phyloP scores from a whole-genome alignment of 92 coral and sea anemone genomes.

The Palythoa caribaeorum region DNA sequence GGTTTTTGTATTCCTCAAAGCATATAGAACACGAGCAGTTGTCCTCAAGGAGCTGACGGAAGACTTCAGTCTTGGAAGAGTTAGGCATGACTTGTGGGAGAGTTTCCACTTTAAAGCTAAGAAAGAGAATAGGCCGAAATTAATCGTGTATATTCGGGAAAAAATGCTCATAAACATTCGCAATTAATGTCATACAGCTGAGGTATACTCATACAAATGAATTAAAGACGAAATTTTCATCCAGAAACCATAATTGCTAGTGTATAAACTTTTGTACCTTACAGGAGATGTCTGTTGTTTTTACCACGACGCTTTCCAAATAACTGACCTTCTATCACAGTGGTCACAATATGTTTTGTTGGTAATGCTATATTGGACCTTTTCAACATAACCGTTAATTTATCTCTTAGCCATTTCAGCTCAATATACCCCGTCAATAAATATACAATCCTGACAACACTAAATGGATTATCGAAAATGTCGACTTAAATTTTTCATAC shows the following conservation, averaged over 20 bases:
- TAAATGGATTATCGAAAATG: too few species aligned
- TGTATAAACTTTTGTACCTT: background rate
- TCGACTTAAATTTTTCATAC: too few species aligned
- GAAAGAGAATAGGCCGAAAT: background rate
- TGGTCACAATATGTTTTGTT: background rate
- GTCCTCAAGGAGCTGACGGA: background rate
- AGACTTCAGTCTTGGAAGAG: background rate
- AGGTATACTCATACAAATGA: too few species aligned
- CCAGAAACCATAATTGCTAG: background rate
- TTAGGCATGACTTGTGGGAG: background rate
- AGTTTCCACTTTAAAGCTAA: background rate
- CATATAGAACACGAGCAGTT: conserved; percentile 25
- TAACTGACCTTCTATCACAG: background rate
- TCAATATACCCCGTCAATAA: background rate
- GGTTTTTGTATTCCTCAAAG: conserved; percentile 20
- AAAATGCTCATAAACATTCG: too few species aligned
- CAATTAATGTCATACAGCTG: too few species aligned
- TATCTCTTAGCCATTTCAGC: too few species aligned
- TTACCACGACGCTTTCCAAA: too few species aligned
- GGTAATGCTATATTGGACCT: background rate
- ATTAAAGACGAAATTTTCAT: too few species aligned
- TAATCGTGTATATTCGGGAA: background rate
- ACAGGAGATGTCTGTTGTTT: too few species aligned
- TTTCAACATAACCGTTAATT: background rate
- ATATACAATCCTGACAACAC: too few species aligned